A percentile compares a stretch with the other conserved stretches of the same genome.
phyloP scores from a whole-genome alignment of 2,113 vertebrate species.

The Taxidea taxus region DNA sequence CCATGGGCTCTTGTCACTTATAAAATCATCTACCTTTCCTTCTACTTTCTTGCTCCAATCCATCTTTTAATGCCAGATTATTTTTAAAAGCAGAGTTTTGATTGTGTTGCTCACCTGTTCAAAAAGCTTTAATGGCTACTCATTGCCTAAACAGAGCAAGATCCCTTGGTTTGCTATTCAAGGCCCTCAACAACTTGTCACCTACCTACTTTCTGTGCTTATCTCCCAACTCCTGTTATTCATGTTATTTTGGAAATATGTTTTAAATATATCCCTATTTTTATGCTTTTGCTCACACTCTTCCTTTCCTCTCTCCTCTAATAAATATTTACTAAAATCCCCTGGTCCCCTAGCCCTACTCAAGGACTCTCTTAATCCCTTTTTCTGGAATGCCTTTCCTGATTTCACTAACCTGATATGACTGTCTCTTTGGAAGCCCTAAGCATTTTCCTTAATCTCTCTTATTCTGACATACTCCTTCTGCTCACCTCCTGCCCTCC shows the following conservation, averaged over 20 bases:
- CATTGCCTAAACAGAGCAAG: background rate
- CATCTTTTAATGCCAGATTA: background rate
- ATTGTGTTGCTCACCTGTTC: background rate
- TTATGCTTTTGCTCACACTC: background rate
- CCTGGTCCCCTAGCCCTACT: background rate
- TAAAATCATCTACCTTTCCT: background rate
- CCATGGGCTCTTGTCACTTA: background rate
- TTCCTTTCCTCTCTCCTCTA: background rate
- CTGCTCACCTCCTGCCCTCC: background rate
- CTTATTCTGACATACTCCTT: background rate
- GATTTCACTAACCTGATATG: background rate
- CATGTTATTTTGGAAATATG: background rate
- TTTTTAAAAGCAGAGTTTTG: constrained; percentile 35
- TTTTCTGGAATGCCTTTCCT: background rate
- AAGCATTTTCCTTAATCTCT: background rate
- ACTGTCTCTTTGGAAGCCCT: background rate
- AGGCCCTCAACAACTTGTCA: background rate
- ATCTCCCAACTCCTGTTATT: background rate
- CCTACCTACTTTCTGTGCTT: background rate
- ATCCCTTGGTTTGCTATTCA: background rate
- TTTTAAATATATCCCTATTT: background rate
- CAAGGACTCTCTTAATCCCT: background rate
- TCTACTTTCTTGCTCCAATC: background rate
- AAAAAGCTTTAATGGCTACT: constrained; percentile 10
- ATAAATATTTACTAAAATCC: background rate